phyloP scores from a whole-genome alignment of 2,797 vertebrate genomes.

The Phrynocephalus vlangalii region DNA sequence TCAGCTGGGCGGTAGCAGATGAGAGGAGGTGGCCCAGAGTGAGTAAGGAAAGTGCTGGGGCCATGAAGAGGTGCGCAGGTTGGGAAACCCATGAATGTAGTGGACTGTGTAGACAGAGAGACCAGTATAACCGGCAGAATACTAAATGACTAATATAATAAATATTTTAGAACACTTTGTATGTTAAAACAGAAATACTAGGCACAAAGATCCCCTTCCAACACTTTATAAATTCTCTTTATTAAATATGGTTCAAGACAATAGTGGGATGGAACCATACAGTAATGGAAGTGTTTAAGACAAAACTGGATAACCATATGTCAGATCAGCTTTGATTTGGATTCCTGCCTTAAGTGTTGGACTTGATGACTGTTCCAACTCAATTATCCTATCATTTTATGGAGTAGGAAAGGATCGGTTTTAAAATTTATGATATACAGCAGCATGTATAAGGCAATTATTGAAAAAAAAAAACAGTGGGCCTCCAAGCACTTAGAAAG shows the following conservation, averaged over 20 bases:
- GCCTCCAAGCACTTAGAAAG: constrained; percentile 18
- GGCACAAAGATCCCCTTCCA: background rate
- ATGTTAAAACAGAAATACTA: background rate
- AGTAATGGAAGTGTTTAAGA: too few species aligned
- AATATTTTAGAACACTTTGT: background rate
- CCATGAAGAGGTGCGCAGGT: too few species aligned
- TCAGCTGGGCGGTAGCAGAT: too few species aligned
- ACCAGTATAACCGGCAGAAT: background rate
- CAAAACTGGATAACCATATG: too few species aligned
- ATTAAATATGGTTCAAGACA: background rate
- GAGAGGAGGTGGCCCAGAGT: too few species aligned
- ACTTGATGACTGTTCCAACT: too few species aligned
- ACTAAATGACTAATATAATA: background rate
- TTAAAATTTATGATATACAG: constrained; percentile 2
- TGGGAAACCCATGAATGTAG: too few species aligned
- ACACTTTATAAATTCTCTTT: background rate
- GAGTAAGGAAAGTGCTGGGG: too few species aligned
- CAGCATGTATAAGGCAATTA: background rate
- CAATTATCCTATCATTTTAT: too few species aligned
- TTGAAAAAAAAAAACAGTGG: background rate
- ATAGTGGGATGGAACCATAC: too few species aligned
- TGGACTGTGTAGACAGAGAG: background rate
- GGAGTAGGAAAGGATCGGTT: background rate
- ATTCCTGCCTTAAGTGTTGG: too few species aligned
- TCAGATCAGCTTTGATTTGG: too few species aligned